Base-by-base conservation (phyloP, 2,888 invertebrate species). In the Loripinus fragilis region DNA sequence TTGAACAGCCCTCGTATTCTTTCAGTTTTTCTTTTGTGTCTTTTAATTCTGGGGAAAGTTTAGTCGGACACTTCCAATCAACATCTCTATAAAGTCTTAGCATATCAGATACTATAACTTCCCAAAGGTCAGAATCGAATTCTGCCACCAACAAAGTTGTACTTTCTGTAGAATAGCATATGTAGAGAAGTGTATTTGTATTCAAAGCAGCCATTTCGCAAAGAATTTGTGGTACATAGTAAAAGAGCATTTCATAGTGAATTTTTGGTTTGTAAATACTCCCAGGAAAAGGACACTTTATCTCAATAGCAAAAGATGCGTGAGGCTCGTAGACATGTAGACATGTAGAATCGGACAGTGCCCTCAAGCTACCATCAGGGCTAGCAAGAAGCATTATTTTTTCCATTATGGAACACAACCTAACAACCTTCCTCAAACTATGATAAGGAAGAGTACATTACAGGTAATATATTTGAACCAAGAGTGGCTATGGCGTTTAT, bases 271-370 rank as follows among this genome's bases (percentile, higher is more conserved):
- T 75, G 38, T 42, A 78, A 0, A 41, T 10, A 23, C 76, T 78
- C 45, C 80, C 78, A 15, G 85, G 80, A 48, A 35, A 72, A 2
- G 80, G 82, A 38, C 82, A 82, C 67, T 85, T 85, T 2, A 67
- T 60, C 69, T 85, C 85, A 28, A 81, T 35, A 33, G 64, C 80
- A 64, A 64, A 60, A n/a, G n/a, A n/a, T n/a, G n/a, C n/a, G n/a
- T n/a, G n/a, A n/a, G n/a, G n/a, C n/a, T n/a, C n/a, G n/a, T n/a
- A n/a, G n/a, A n/a, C n/a, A n/a, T n/a, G n/a, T n/a, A n/a, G 42
- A 42, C 15, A 42, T n/a, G n/a, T n/a, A n/a, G n/a, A n/a, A 23
- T n/a, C n/a, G 30, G 42, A 33, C 50, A 20, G 7, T 52, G 38
- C 8, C 38, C 68, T 45, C 20, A 23, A 45, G 55, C 71, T 74